Percentiles rank a stretch among this genome's conserved stretches.
These are phyloP conservation scores for Sceloporus undulatus DNA, from an alignment of 2,113 vertebrate species.

Conservation along the genomic window DNA sequence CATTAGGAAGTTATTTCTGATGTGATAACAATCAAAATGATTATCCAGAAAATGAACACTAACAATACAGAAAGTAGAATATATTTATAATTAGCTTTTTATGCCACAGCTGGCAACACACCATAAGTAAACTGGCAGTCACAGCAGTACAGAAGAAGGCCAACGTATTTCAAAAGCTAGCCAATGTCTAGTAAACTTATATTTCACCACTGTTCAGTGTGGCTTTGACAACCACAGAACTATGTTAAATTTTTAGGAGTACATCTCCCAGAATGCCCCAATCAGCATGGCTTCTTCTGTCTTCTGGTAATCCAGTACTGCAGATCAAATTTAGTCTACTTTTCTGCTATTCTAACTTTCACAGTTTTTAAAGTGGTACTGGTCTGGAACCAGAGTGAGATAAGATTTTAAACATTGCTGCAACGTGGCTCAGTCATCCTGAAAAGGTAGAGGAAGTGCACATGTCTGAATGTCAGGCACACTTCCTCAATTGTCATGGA, in stretches of 20 bases:
- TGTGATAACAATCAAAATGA: conserved; percentile 1
- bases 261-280: too few relatives aligned
- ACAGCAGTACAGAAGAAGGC: background rate
- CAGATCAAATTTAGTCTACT: background rate
- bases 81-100: conserved; percentile 20
- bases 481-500: too few relatives aligned
- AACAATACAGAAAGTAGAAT: background rate
- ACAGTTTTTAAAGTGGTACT: background rate
- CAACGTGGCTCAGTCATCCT: too few relatives aligned
- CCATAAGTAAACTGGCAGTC: background rate
- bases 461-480: too few relatives aligned
- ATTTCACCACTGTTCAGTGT: background rate
- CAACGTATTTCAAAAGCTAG: background rate
- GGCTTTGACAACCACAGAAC: background rate
- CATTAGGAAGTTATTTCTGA: background rate
- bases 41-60: conserved; percentile 12
- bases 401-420: too few relatives aligned
- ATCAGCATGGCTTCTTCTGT: too few relatives aligned
- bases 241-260: too few relatives aligned
- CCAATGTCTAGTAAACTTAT: background rate
- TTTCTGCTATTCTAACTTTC: background rate
- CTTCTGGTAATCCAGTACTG: too few relatives aligned
- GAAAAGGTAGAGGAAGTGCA: too few relatives aligned
- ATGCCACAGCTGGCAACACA: background rate
- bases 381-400: too few relatives aligned